phyloP scores from a whole-genome alignment of 2,797 vertebrate species.

The Crocidura indochinensis region DNA sequence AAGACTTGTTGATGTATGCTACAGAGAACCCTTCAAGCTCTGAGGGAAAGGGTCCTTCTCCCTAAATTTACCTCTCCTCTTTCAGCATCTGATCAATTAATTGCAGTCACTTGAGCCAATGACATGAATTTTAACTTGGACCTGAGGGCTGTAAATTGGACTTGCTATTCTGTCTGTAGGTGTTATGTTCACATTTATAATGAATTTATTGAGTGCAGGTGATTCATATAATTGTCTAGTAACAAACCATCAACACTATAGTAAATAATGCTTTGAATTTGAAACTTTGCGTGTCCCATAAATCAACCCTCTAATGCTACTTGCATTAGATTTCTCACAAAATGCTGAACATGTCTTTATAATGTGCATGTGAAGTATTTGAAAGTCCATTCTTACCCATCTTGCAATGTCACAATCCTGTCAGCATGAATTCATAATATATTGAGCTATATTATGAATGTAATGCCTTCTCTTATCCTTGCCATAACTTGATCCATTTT shows the following conservation, averaged over 20 bases:
- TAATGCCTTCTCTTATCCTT: slow-evolving; percentile 70
- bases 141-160: slow-evolving; percentile 88
- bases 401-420: slow-evolving; percentile 82
- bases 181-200: slow-evolving; percentile 85
- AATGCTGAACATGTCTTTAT: slow-evolving; percentile 82
- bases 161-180: slow-evolving; percentile 86
- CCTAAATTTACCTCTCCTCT: slow-evolving; percentile 86
- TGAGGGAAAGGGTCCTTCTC: slow-evolving; percentile 92
- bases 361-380: slow-evolving; percentile 83
- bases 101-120: slow-evolving; percentile 88
- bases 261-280: slow-evolving; percentile 86
- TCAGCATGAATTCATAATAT: slow-evolving; percentile 86
- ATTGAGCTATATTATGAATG: slow-evolving; percentile 84
- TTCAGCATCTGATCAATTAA: slow-evolving; percentile 86
- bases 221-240: slow-evolving; percentile 86
- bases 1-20: slow-evolving; percentile 96
- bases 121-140: slow-evolving; percentile 88
- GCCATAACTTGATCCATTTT: slow-evolving; percentile 78
- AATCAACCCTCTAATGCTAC: slow-evolving; percentile 78
- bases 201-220: slow-evolving; percentile 87
- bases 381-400: slow-evolving; percentile 83
- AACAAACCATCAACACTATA: slow-evolving; percentile 85
- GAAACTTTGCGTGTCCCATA: slow-evolving; percentile 84
- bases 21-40: slow-evolving; percentile 98
- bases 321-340: slow-evolving; percentile 79